Evolutionary conservation across 2,113 vertebrate genomes (phyloP).

Genomic region (Phylloscopus whistleri): DNA sequence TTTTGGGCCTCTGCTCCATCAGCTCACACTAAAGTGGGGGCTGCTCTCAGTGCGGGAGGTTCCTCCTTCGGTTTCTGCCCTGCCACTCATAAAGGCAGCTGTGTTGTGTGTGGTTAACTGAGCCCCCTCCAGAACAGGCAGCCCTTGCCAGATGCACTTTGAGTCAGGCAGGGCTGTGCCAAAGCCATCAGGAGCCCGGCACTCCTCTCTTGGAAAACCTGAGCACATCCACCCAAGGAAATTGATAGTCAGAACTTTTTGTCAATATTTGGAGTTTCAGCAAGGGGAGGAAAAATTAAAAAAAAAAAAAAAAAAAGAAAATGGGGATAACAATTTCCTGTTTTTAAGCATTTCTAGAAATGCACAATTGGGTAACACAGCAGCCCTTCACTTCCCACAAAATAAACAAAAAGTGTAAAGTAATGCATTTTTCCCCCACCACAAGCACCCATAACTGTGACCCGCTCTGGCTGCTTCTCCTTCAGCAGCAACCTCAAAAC

Average conservation of each 20-base stretch:
- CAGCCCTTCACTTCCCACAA: conserved; percentile 16
- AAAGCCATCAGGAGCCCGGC: background rate
- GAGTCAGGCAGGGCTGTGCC: background rate
- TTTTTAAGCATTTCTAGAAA: conserved; percentile 60
- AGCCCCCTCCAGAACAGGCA: background rate
- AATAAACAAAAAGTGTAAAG: conserved; percentile 39
- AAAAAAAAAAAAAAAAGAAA: background rate
- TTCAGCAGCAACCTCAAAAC: conserved; percentile 13
- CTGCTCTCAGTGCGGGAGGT: background rate
- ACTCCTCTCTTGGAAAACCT: background rate
- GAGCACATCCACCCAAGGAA: background rate
- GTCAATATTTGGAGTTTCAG: background rate
- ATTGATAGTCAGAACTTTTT: background rate
- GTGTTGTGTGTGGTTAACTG: background rate
- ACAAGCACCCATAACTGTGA: conserved; percentile 11
- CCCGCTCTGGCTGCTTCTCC: background rate
- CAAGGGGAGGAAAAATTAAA: background rate
- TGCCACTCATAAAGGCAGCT: conserved; percentile 33
- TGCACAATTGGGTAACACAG: background rate
- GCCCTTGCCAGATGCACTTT: conserved; percentile 16
- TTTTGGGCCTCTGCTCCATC: background rate
- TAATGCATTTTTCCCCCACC: conserved; percentile 22
- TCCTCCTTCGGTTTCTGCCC: background rate
- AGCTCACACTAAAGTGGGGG: background rate
- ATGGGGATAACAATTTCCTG: conserved; percentile 18